These are phyloP conservation scores for Dromaius novaehollandiae DNA, from an alignment of 2,113 vertebrate genomes.

Conservation along the genomic window DNA sequence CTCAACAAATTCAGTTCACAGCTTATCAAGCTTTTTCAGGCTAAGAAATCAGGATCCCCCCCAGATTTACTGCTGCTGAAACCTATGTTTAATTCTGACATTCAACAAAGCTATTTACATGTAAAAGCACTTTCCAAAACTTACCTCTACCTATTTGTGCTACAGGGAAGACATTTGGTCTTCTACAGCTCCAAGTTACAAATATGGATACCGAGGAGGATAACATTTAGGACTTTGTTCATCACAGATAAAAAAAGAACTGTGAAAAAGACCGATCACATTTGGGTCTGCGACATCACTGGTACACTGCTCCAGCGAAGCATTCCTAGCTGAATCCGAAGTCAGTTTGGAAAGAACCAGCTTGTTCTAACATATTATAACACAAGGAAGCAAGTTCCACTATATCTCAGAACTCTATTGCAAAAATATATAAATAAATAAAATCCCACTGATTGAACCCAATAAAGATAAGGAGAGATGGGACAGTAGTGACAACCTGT, in stretches of 20 bases:
- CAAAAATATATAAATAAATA: neutral
- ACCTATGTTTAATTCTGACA: neutral
- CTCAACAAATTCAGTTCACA: neutral
- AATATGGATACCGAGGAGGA: neutral
- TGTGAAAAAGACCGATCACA: neutral
- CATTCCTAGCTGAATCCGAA: neutral
- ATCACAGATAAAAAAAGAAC: neutral
- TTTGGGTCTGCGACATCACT: neutral
- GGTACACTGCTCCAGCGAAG: neutral
- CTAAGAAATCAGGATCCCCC: neutral
- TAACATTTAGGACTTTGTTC: neutral
- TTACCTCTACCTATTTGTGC: neutral
- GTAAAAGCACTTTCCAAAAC: neutral
- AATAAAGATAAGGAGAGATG: neutral
- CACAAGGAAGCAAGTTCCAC: neutral
- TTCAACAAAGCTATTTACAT: neutral
- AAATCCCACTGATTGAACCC: neutral
- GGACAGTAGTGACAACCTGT: neutral
- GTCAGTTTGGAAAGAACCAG: neutral
- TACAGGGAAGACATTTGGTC: neutral
- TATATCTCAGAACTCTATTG: neutral
- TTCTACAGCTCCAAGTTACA: neutral
- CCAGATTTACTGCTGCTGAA: neutral
- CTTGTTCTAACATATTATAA: neutral
- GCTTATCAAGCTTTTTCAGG: neutral